Evolutionary conservation across 2,113 vertebrate species (phyloP), one percentile per base, ranked within the genome.

Genomic region (Bos indicus): DNA sequence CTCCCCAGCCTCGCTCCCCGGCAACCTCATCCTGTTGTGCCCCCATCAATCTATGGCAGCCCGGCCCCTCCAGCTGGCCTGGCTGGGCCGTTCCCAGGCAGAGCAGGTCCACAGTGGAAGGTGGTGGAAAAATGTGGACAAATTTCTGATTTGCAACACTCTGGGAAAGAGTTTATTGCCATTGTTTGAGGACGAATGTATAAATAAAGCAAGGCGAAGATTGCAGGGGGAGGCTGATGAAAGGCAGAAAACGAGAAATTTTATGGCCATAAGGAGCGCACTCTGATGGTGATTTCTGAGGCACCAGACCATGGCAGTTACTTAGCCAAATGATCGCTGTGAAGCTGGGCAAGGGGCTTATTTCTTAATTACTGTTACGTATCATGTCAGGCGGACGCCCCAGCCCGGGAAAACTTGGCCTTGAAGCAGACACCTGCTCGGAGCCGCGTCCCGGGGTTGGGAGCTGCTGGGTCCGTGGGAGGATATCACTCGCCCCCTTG

Each of bases 111-210:
- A 96, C 98, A 96, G 98, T 98, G 98, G 99, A 99, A 99, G 99
- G 99, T 99, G 99, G 99, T 99, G 99, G 98, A 99, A 99, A 99
- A 99, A 99, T 99, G 98, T 99, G 98, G 99, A 99, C 99, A 99
- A 99, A 99, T 99, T 99, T 99, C 99, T 99, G 99, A 99, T 99
- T 99, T 99, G 99, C 98, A 99, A 99, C 99, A 99, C 99, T 99
- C 98, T 98, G 98, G 98, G 99, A 99, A 99, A 99, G 99, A 99
- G 99, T 99, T 99, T 99, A 99, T 99, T 99, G 99, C 99, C 99
- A 99, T 99, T 99, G 99, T 99, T 99, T 99, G 98, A 98, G 98
- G 99, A 99, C 98, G 98, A 99, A 99, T 98, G 98, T 99, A 99
- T 99, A 99, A 99, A 99, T 99, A 99, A 99, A 99, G 99, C 99